A percentile compares a stretch with the other conserved stretches of the same genome.
These are phyloP conservation scores for Gallinago paraguaiae DNA, from an alignment of 2,113 vertebrate genomes.

Conservation along the genomic window DNA sequence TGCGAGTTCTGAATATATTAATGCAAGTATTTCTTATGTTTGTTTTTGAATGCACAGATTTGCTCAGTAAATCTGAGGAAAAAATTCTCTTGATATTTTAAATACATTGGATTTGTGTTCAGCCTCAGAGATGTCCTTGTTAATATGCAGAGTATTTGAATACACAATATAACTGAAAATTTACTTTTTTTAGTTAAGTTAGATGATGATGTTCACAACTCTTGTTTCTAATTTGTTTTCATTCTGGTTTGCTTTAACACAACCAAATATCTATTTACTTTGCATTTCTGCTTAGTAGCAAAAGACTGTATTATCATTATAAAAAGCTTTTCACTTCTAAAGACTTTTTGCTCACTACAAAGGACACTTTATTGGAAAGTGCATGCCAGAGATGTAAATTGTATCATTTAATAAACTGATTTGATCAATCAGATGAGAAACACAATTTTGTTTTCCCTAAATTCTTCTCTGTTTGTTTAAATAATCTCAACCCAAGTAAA, in stretches of 20 bases:
- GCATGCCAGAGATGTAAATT: constrained; percentile 47
- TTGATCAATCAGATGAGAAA: constrained; percentile 46
- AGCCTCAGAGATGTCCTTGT: not conserved
- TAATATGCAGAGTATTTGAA: not conserved
- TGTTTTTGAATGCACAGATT: constrained; percentile 31
- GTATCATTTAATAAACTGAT: constrained; percentile 74
- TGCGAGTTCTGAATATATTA: not conserved
- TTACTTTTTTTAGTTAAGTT: not conserved
- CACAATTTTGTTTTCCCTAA: constrained; percentile 46
- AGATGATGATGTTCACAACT: not conserved
- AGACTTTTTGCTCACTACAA: constrained; percentile 46
- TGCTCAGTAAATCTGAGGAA: not conserved
- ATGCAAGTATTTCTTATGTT: not conserved
- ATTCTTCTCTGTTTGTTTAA: constrained; percentile 49
- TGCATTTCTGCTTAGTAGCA: constrained; percentile 42
- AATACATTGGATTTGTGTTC: not conserved
- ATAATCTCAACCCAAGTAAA: constrained; percentile 47
- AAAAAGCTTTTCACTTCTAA: constrained; percentile 36
- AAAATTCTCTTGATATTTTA: not conserved
- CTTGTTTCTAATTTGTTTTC: constrained; percentile 36
- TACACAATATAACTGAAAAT: not conserved
- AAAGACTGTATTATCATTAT: constrained; percentile 20
- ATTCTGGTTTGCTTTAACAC: constrained; percentile 44
- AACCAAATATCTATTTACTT: constrained; percentile 23
- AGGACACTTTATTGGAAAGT: constrained; percentile 47